These are phyloP conservation scores for Odontamblyopus rebecca DNA, from an alignment of 2,797 vertebrate genomes.

Conservation along the genomic window DNA sequence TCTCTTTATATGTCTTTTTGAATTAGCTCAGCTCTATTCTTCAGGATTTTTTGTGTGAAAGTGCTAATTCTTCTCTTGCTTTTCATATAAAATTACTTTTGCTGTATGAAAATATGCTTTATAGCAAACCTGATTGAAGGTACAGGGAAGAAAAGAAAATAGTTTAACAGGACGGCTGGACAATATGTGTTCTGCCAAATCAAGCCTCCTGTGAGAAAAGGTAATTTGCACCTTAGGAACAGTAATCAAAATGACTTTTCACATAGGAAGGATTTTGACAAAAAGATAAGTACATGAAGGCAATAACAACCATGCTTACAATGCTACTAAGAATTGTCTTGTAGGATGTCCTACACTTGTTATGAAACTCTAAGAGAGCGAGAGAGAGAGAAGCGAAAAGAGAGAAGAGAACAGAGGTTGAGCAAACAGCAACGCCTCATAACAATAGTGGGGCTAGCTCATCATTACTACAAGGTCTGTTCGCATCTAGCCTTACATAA, in stretches of 20 bases:
- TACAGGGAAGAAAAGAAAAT: slow-evolving; percentile 30
- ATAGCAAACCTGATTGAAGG: slow-evolving; percentile 50
- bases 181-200: slow-evolving; percentile 24
- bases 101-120: slow-evolving; percentile 36
- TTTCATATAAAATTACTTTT: slow-evolving; percentile 62
- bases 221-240: slow-evolving; percentile 6
- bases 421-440: slow-evolving; percentile 14
- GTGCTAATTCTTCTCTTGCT: slow-evolving; percentile 31
- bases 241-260: slow-evolving; percentile 20
- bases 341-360: background rate
- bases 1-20: slow-evolving; percentile 37
- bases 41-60: slow-evolving; percentile 47
- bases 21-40: slow-evolving; percentile 55
- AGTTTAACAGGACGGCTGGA: slow-evolving; percentile 44
- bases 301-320: background rate
- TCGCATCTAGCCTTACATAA: slow-evolving; percentile 51
- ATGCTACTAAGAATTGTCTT: slow-evolving; percentile 1
- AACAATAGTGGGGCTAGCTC: slow-evolving; percentile 36
- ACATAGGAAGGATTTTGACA: background rate
- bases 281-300: background rate
- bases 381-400: no score
- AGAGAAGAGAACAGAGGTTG: background rate
- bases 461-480: slow-evolving; percentile 36
- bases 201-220: slow-evolving; percentile 6
- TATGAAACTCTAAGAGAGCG: background rate